Conservation (phyloP, 2,797 vertebrate genomes). For the Macrochelys suwanniensis region DNA sequence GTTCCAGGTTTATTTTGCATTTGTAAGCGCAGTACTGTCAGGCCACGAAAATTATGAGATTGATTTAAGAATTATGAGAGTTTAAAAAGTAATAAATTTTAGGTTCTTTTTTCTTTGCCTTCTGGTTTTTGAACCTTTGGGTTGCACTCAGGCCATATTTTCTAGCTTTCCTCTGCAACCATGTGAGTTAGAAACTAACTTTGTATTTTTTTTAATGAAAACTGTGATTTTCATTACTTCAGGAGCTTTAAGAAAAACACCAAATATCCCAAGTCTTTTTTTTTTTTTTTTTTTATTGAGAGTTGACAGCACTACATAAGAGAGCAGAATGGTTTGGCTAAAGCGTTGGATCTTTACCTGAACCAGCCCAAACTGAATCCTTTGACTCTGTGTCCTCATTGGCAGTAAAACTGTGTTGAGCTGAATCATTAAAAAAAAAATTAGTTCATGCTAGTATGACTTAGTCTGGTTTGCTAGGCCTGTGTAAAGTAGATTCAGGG, state of each 20-base stretch:
- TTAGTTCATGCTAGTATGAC: background rate
- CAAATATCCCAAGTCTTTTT: background rate
- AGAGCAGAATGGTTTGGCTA: background rate
- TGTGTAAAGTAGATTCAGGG: background rate
- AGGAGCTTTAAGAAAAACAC: background rate
- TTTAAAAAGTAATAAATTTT: background rate
- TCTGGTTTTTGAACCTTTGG: background rate
- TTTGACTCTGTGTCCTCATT: background rate
- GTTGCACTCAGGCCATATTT: no score
- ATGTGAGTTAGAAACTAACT: no score
- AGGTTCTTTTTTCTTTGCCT: background rate
- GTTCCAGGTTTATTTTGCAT: background rate
- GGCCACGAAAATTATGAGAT: background rate
- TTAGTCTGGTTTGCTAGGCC: background rate
- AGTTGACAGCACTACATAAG: background rate
- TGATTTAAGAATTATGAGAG: background rate
- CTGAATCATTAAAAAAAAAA: background rate
- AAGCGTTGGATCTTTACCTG: background rate
- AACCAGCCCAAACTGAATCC: background rate
- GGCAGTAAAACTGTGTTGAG: background rate
- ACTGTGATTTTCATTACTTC: background rate
- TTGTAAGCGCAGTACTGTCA: background rate
- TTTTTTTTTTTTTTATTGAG: no score
- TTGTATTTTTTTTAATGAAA: background rate
- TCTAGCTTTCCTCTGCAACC: no score